Base-by-base conservation (phyloP, 2,888 invertebrate species). In the Seira ritae region DNA sequence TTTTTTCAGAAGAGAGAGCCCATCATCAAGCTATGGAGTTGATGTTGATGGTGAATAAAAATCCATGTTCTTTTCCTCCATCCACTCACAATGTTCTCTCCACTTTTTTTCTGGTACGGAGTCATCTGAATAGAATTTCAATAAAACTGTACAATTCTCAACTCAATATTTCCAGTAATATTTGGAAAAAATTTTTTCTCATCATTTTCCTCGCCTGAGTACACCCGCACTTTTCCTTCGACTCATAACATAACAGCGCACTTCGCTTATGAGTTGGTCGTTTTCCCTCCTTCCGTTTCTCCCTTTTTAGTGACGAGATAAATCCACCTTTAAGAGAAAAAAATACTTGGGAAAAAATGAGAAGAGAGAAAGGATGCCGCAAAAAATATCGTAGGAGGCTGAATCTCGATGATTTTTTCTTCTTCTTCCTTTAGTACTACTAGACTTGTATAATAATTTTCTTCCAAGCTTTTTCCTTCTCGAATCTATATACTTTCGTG, bases 91-190 rank as follows among this genome's bases (percentile, higher is more conserved):
- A 60, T 60, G 62, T 62, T 74, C 69, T 20, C 60, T 71, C 60
- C 24, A 42, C 73, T 50, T 75, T 62, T 55, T 23, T 50, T 71
- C 22, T 66, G n/a, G 37, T 23, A 23, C 67, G 50, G 50, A 50
- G 50, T 71, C 20, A 70, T 70, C 76, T 81, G 76, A 81, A 81
- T 81, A 81, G 75, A 81, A 81, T 81, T 81, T 81, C 81, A 81
- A 81, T 81, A 81, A 81, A 42, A 62, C 69, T 74, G 80, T 74
- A 80, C 80, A 73, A 67, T 74, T 80, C 68, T 73, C 68, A 80
- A 80, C 80, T 74, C 74, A 80, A 80, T 80, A 80, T 80, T 74
- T 80, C 37, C 6, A 62, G 74, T 46, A 46, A n/a, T 66, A 50
- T 50, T 50, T 15, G 15, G n/a, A n/a, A 50, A 15, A 69, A 68